A percentile compares a stretch with the other conserved stretches of the same genome.
These are phyloP conservation scores for Cryptus armator DNA, from an alignment of 2,888 invertebrate genomes.

Conservation along the genomic window DNA sequence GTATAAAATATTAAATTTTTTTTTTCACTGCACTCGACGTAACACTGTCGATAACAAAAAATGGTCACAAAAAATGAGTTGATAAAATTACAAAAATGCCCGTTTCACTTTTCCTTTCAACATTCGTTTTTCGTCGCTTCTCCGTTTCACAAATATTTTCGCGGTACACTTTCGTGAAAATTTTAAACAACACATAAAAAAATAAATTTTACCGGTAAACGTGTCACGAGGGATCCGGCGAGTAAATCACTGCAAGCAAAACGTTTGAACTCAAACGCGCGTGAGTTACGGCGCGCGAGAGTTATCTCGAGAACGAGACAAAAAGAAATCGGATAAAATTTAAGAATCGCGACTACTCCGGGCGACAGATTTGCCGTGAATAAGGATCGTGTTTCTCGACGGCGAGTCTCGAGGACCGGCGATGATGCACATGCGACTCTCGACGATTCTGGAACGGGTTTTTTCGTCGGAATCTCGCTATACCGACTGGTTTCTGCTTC, in stretches of 20 bases:
- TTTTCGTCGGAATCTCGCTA: slow-evolving; percentile 67
- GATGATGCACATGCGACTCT: slow-evolving; percentile 61
- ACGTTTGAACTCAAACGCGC: background rate
- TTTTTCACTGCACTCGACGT: no score
- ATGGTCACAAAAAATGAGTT: no score
- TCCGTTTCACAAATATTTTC: no score
- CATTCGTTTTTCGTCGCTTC: no score
- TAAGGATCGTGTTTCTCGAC: slow-evolving; percentile 65
- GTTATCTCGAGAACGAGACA: background rate
- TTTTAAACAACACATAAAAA: background rate
- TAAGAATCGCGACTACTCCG: slow-evolving; percentile 63
- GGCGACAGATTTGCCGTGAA: slow-evolving; percentile 65
- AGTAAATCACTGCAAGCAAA: background rate
- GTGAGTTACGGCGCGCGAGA: background rate
- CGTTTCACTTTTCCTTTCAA: slow-evolving; percentile 1
- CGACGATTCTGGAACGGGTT: slow-evolving; percentile 66
- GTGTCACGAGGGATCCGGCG: background rate
- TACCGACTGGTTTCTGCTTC: slow-evolving; percentile 59
- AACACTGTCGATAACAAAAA: no score
- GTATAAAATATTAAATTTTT: no score
- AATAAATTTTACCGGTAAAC: background rate
- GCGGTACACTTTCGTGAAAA: no score
- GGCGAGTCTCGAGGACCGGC: slow-evolving; percentile 25
- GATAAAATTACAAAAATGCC: no score
- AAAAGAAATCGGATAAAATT: slow-evolving; percentile 47